phyloP scores from a whole-genome alignment of 2,113 vertebrate species.

The Triplophysa tibetana region DNA sequence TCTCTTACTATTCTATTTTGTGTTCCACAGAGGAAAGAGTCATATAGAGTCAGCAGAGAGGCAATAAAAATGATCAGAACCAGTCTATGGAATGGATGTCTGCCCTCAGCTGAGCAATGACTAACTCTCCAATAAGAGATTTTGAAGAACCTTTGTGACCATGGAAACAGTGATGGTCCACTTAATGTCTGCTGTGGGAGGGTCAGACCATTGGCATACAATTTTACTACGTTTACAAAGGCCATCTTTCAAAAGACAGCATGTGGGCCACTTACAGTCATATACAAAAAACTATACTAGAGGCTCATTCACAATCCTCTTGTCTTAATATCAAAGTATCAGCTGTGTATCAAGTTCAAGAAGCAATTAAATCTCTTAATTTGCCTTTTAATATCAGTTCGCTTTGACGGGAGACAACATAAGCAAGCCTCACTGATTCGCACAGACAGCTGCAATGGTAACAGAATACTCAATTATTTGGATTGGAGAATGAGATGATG shows the following conservation, averaged over 20 bases:
- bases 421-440: background rate
- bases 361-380: background rate
- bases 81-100: background rate
- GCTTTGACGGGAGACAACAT: constrained; percentile 12
- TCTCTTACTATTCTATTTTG: no score
- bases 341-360: background rate
- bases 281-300: background rate
- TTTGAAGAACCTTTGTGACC: background rate
- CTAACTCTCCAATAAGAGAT: background rate
- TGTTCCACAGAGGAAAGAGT: no score
- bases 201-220: background rate
- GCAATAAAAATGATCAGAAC: no score
- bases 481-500: constrained; percentile 3
- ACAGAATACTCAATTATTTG: background rate
- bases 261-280: constrained; percentile 21
- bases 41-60: no score
- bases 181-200: background rate
- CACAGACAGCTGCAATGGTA: background rate
- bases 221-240: background rate
- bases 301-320: background rate
- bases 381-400: background rate
- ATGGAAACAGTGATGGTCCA: background rate
- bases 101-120: background rate
- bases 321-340: background rate
- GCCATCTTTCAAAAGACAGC: constrained; percentile 7